These are phyloP conservation scores for Etheostoma nigrum DNA, from an alignment of 2,797 vertebrate species.

Conservation along the genomic window DNA sequence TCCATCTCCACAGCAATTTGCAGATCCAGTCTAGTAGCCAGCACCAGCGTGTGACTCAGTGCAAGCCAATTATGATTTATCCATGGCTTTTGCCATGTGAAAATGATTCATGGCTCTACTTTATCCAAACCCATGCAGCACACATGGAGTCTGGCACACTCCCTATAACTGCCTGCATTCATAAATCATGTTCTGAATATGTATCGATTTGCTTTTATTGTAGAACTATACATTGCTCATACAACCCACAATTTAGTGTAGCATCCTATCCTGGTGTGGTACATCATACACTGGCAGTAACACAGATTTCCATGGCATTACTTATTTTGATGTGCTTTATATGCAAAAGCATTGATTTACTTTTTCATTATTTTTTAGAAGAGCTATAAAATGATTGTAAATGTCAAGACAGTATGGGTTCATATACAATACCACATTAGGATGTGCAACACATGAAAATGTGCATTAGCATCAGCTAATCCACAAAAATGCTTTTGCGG, in stretches of 20 bases:
- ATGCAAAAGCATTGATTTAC: background rate
- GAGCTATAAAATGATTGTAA: background rate
- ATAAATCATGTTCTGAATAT: constrained; percentile 74
- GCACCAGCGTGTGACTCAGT: constrained; percentile 49
- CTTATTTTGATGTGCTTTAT: constrained; percentile 8
- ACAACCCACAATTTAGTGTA: constrained; percentile 26
- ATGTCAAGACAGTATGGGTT: constrained; percentile 8
- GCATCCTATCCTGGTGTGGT: constrained; percentile 15
- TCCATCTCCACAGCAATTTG: constrained; percentile 62
- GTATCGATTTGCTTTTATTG: constrained; percentile 68
- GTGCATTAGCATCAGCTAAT: constrained; percentile 37
- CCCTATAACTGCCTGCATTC: constrained; percentile 53
- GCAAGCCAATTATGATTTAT: constrained; percentile 73
- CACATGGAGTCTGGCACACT: constrained; percentile 63
- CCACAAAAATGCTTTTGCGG: constrained; percentile 50
- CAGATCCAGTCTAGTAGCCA: constrained; percentile 55
- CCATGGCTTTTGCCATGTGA: constrained; percentile 67
- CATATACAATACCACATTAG: background rate
- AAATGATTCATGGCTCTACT: constrained; percentile 76
- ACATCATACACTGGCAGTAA: background rate
- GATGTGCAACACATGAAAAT: constrained; percentile 20
- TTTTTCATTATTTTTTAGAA: background rate
- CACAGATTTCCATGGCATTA: background rate
- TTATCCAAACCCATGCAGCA: constrained; percentile 58
- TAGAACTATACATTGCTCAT: constrained; percentile 49